Evolutionary conservation across 2,113 vertebrate genomes (phyloP).

Genomic region (Colistium nudipinnis): DNA sequence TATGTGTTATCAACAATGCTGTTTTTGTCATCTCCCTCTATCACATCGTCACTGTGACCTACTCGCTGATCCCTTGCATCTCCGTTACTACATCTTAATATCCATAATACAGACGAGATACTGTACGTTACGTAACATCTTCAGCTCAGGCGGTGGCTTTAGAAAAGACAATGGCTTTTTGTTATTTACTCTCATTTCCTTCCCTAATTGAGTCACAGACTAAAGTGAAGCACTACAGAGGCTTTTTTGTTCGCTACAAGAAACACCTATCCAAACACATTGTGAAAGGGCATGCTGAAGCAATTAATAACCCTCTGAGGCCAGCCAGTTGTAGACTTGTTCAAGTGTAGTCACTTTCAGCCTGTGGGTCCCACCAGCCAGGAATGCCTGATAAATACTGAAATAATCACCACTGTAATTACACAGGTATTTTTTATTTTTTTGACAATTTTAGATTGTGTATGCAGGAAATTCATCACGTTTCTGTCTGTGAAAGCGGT

Average conservation of each 20-base stretch:
- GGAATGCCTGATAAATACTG: constrained; percentile 64
- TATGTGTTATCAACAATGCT: background rate
- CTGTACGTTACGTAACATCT: constrained; percentile 72
- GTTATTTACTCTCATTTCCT: constrained; percentile 86
- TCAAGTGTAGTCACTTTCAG: constrained; percentile 58
- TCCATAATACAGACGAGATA: constrained; percentile 70
- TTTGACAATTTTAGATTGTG: constrained; percentile 45
- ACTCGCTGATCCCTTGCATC: background rate
- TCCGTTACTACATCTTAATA: constrained; percentile 8
- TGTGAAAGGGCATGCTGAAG: constrained; percentile 76
- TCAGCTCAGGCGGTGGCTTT: constrained; percentile 53
- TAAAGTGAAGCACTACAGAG: constrained; percentile 83
- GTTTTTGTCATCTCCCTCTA: constrained; percentile 1
- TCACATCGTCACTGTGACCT: constrained; percentile 20
- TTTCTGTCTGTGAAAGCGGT: constrained; percentile 43
- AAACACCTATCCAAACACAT: constrained; percentile 87
- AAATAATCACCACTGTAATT: constrained; percentile 68
- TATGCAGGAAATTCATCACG: constrained; percentile 29
- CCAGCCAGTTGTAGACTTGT: constrained; percentile 56
- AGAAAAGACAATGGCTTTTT: constrained; percentile 83
- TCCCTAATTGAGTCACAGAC: constrained; percentile 85
- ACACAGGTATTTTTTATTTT: constrained; percentile 43
- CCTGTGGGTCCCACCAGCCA: constrained; percentile 40
- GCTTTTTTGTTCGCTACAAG: constrained; percentile 80
- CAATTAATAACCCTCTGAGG: constrained; percentile 79